phyloP scores from a whole-genome alignment of 2,888 invertebrate genomes.

The Epicampocera succincta region DNA sequence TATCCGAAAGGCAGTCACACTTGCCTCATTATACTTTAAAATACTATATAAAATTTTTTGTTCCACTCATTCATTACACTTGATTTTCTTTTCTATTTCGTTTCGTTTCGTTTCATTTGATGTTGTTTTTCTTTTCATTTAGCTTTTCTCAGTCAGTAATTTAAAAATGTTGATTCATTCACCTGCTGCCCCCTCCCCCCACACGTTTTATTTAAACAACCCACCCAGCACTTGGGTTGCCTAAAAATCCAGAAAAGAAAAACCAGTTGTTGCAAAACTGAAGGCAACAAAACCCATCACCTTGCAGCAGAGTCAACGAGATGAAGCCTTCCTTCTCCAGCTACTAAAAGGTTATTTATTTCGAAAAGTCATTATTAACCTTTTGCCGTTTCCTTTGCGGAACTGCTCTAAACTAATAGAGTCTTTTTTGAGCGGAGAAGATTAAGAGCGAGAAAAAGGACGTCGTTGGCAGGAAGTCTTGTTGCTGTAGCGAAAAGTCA shows the following conservation, averaged over 20 bases:
- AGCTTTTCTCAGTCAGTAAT: slow-evolving; percentile 16
- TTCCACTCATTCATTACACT: slow-evolving; percentile 23
- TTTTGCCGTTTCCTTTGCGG: neutral
- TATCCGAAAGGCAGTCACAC: too few relatives aligned
- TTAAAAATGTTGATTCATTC: slow-evolving; percentile 28
- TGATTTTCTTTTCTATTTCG: neutral
- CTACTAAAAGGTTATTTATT: neutral
- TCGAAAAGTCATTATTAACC: neutral
- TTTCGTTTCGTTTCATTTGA: neutral
- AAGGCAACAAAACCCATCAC: neutral
- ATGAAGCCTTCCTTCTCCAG: neutral
- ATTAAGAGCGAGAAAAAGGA: neutral
- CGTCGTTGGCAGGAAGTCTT: neutral
- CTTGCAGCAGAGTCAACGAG: slow-evolving; percentile 14
- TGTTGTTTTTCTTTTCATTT: slow-evolving; percentile 13
- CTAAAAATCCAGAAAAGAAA: neutral
- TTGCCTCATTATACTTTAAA: too few relatives aligned
- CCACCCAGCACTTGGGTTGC: slow-evolving; percentile 16
- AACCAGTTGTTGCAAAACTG: slow-evolving; percentile 17
- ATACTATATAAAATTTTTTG: neutral
- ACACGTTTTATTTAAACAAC: slow-evolving; percentile 9
- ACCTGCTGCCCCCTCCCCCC: neutral
- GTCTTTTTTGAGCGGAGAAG: neutral
- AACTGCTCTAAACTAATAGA: slow-evolving; percentile 22
- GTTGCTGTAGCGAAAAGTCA: neutral